These are phyloP conservation scores for Tautogolabrus adspersus DNA, from an alignment of 2,113 vertebrate species.

Conservation along the genomic window DNA sequence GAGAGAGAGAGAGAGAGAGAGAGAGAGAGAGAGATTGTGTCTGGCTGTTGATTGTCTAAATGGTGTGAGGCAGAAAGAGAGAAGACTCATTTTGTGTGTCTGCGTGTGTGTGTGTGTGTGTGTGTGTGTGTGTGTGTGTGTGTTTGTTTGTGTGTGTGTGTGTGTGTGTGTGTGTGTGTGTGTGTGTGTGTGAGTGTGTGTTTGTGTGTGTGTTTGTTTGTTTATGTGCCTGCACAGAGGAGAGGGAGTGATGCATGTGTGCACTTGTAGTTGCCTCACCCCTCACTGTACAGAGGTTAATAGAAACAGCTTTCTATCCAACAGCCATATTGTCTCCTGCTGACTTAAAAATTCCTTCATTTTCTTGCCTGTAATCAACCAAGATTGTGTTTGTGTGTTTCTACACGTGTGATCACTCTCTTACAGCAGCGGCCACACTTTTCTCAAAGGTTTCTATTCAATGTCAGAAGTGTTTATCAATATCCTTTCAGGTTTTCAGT, in stretches of 20 bases:
- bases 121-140: background rate
- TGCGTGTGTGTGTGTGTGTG: background rate
- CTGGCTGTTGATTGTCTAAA: conserved; percentile 24
- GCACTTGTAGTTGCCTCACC: background rate
- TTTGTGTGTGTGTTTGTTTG: background rate
- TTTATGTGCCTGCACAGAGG: background rate
- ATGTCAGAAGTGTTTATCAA: background rate
- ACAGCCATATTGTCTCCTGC: conserved; percentile 15
- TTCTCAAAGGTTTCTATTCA: background rate
- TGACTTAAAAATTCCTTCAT: conserved; percentile 11
- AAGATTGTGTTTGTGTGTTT: background rate
- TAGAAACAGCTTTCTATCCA: conserved; percentile 30
- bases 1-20: conserved; percentile 11
- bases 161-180: background rate
- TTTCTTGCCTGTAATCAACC: conserved; percentile 32
- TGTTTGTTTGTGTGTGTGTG: background rate
- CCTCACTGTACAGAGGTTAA: conserved; percentile 45
- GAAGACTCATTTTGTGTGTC: background rate
- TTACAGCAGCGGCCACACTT: background rate
- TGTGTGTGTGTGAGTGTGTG: background rate
- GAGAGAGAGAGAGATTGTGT: background rate
- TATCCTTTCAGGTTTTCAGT: background rate
- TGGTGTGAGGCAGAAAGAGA: conserved; percentile 27
- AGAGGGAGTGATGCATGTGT: too few species aligned
- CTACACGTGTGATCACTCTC: conserved; percentile 6